phyloP scores from a whole-genome alignment of 30 jellyfish, hydroid and myxozoan genomes.

The Chrysaora quinquecirrha region DNA sequence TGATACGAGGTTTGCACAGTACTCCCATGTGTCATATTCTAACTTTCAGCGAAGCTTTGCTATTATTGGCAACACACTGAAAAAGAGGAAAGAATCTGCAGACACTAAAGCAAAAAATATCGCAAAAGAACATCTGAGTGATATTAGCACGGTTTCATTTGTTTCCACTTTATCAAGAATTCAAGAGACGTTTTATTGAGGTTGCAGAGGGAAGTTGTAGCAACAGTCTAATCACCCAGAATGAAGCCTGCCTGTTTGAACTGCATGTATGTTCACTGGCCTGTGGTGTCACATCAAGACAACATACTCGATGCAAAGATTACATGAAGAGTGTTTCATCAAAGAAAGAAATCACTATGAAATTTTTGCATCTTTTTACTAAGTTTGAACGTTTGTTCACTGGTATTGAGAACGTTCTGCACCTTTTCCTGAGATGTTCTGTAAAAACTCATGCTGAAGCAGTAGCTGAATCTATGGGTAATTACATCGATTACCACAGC shows the following conservation, averaged over 20 bases:
- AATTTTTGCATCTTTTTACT: conserved; percentile 32
- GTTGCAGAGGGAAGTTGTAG: conserved; percentile 32
- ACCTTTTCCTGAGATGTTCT: conserved; percentile 36
- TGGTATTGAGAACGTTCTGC: conserved; percentile 42
- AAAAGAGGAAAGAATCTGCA: conserved; percentile 12
- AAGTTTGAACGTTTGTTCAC: conserved; percentile 20
- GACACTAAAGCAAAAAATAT: conserved; percentile 14
- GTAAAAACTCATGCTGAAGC: conserved; percentile 41
- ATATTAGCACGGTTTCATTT: conserved; percentile 11
- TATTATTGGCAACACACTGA: conserved; percentile 26
- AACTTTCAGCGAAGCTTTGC: conserved; percentile 50
- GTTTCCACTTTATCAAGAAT: conserved; percentile 27
- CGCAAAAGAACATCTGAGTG: conserved; percentile 21
- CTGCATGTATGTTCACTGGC: conserved; percentile 36
- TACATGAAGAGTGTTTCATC: conserved; percentile 9
- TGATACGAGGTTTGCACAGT: conserved; percentile 42
- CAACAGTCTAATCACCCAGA: conserved; percentile 14
- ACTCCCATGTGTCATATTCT: conserved; percentile 33
- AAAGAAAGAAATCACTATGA: conserved; percentile 8
- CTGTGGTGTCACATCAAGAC: conserved; percentile 30
- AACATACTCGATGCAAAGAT: conserved; percentile 15
- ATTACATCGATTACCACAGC: no score
- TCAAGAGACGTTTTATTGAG: conserved; percentile 23
- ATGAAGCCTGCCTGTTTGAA: conserved; percentile 34
- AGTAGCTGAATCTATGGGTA: conserved; percentile 38